phyloP scores from a whole-genome alignment of 30 jellyfish, hydroid and myxozoan genomes.

The Hydra vulgaris region DNA sequence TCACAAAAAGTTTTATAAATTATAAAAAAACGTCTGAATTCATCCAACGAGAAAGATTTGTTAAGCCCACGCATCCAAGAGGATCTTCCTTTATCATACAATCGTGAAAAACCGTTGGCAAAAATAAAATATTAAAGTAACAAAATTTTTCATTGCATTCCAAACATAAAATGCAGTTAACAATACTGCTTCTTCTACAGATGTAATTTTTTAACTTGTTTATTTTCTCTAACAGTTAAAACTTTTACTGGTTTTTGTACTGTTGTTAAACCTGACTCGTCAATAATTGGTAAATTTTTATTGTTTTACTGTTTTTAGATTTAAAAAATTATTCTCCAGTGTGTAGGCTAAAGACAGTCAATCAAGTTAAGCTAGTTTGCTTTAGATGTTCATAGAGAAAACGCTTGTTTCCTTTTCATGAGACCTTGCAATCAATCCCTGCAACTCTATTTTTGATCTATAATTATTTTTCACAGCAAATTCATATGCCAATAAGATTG shows the following conservation, averaged over 20 bases:
- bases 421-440: conserved; percentile 28
- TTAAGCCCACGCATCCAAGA: neutral
- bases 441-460: neutral
- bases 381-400: conserved; percentile 26
- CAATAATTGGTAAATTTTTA: neutral
- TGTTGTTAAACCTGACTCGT: neutral
- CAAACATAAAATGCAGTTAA: neutral
- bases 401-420: conserved; percentile 9
- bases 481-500: neutral
- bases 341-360: too few relatives aligned
- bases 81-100: conserved; percentile 1
- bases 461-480: neutral
- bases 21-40: neutral
- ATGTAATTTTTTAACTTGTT: neutral
- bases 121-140: neutral
- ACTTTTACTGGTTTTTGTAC: neutral
- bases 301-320: neutral
- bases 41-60: conserved; percentile 30
- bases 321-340: neutral
- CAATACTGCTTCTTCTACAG: neutral
- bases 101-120: neutral
- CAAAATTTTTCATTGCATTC: neutral
- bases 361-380: too few relatives aligned
- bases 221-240: neutral
- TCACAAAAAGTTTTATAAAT: conserved; percentile 20